Conservation (phyloP, 2,797 vertebrate genomes). For the Synaphobranchus kaupii region DNA sequence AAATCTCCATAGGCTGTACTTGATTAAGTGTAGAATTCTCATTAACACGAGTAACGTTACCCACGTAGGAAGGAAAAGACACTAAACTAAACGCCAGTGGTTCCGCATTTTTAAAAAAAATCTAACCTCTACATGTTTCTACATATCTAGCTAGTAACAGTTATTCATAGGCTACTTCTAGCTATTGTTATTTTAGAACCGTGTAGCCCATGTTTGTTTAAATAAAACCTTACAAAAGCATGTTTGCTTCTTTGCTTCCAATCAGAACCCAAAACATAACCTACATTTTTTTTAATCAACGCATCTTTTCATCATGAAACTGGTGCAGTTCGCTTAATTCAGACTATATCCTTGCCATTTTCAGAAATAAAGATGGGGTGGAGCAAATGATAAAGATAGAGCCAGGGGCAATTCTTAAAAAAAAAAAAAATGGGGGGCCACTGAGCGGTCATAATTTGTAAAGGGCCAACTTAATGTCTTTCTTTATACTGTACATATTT, state of each 20-base stretch:
- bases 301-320: background rate
- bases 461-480: background rate
- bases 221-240: background rate
- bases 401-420: background rate
- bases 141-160: background rate
- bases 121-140: background rate
- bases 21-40: background rate
- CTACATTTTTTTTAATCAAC: background rate
- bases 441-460: background rate
- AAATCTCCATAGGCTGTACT: background rate
- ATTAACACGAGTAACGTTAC: background rate
- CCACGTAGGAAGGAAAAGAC: background rate
- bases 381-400: background rate
- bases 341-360: background rate
- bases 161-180: background rate
- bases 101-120: background rate
- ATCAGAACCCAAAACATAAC: background rate
- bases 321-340: background rate
- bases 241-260: background rate
- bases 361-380: slow-evolving; percentile 1
- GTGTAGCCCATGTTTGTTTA: background rate
- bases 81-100: background rate
- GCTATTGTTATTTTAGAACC: background rate
- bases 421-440: no score
- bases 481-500: background rate